Evolutionary conservation across 2,113 vertebrate species (phyloP), one percentile per base, ranked within the genome.

Genomic region (Kryptolebias marmoratus): DNA sequence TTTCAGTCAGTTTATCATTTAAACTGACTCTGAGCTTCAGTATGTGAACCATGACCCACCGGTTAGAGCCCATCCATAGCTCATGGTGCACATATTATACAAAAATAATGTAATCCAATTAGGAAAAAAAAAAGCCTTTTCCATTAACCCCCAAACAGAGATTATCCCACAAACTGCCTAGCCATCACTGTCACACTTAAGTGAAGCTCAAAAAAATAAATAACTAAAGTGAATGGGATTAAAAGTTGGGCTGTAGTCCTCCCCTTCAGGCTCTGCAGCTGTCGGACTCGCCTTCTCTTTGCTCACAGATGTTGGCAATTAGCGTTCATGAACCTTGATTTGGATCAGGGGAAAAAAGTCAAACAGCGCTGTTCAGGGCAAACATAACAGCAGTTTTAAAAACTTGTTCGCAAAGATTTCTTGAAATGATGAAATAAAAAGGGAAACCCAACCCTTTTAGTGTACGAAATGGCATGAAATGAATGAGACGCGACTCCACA

Each of bases 281-380:
- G 68, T 68, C 66, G 18, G 66, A 36, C 63, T 71, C 55, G 36
- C 60, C 2, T 14, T 72, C 7, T 59, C 52, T 62, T 22, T 13
- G 61, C 27, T 36, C 39, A 50, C 91, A 92, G 83, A 88, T 90
- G 87, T 65, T 61, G 69, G 42, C 82, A 89, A 91, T 91, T 87
- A 86, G 68, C 47, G 49, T 75, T 13, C 58, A 28, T 47, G 55
- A 69, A 56, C 39, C 18, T 49, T 6, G 15, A 9, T 56, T 77
- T 39, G 31, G 31, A 14, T 36, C 28, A 22, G 50, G 39, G 22
- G 0, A 2, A 12, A 55, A 1, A 12, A 22, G 22, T 22, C 3
- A 11, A 55, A 44, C n/a, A 1, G 28, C 42, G 7, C 31, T 11
- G 13, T 10, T 36, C 2, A n/a, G 63, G 28, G 55, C 10, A 2